Base-by-base conservation (phyloP, 2,797 vertebrate genomes). In the Hyperoplus immaculatus region DNA sequence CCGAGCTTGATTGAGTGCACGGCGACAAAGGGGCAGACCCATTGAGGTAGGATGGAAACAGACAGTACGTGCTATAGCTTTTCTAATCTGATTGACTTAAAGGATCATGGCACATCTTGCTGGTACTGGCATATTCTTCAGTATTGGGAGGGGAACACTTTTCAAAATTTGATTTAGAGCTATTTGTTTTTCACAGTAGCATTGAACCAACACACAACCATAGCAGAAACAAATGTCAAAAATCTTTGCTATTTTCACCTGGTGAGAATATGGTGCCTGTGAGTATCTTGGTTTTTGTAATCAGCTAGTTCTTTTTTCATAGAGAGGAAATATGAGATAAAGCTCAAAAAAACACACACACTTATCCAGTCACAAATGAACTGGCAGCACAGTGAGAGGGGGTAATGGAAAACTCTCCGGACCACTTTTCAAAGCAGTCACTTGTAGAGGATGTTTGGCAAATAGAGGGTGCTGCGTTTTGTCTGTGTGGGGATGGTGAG, bases 381-480 rank as follows among this genome's bases (percentile, higher is more conserved):
- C 62, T 61, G 56, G 63, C 65, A 57, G 61, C 16, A 54, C 50
- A 57, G 77, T 14, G 50, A 69, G 64, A 74, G 54, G 21, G 12
- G 16, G 72, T 21, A 67, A 58, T 67, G 53, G 46, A 65, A 75
- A 81, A 50, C 62, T 83, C 69, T 69, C 38, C 61, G 56, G 66
- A 71, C 61, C 56, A 55, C 56, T 87, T 88, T 77, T 83, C 39
- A 82, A 81, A 85, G 72, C 72, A 64, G 63, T 70, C 45, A 78
- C 56, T 16, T 69, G 69, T 60, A 58, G 42, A 61, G 43, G 74
- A n/a, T 42, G 16, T 59, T 64, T 63, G n/a, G 41, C 43, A 80
- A 73, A 83, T 71, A 60, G 51, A 77, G 29, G 47, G 39, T 3
- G 46, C 36, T 54, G 18, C 59, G 43, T 29, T 60, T 66, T 59